Conservation (phyloP, 2,113 vertebrate species). For the Galbula dea region DNA sequence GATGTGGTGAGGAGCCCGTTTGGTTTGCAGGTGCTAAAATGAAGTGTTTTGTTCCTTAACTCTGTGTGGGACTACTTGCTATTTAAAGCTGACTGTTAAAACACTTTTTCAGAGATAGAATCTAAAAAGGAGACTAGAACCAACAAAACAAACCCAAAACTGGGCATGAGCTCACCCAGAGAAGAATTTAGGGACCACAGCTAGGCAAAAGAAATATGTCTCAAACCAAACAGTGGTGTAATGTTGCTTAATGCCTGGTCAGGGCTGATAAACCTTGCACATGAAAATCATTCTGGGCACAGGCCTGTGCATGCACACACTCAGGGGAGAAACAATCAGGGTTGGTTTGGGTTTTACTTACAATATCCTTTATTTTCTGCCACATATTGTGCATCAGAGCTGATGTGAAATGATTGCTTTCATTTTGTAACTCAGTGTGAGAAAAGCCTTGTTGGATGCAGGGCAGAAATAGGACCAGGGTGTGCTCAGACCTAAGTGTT, state of each 20-base stretch:
- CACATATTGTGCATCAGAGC: neutral
- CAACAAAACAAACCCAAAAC: neutral
- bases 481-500: neutral
- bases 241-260: neutral
- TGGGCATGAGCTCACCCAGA: neutral
- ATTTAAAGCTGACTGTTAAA: neutral
- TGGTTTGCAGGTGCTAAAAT: neutral
- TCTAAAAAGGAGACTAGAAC: neutral
- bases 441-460: neutral
- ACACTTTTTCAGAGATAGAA: neutral
- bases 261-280: neutral
- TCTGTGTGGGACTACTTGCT: neutral
- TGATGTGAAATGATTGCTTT: neutral
- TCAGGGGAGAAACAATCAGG: neutral
- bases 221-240: neutral
- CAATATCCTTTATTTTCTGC: neutral
- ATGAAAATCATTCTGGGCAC: neutral
- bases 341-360: neutral
- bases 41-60: neutral
- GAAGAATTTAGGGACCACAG: neutral
- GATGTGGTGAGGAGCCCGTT: neutral
- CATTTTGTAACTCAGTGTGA: neutral
- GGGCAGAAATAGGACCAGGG: too few relatives aligned
- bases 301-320: neutral
- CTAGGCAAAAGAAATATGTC: neutral